These are phyloP conservation scores for Okamejei kenojei DNA, from an alignment of 2,797 vertebrate genomes.

Conservation along the genomic window DNA sequence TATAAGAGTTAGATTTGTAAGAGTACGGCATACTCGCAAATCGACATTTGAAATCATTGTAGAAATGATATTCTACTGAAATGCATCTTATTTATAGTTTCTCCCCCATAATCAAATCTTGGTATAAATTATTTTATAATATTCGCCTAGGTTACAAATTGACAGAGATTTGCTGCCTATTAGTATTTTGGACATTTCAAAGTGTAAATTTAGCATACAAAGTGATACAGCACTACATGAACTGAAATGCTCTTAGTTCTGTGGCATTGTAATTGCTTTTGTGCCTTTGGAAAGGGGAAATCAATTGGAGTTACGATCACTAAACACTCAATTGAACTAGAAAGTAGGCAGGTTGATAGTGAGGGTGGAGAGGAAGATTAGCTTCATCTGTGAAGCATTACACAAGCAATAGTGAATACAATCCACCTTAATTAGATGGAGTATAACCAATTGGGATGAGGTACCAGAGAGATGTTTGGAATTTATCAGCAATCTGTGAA, in stretches of 20 bases:
- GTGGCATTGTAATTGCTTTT: background rate
- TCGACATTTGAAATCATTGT: background rate
- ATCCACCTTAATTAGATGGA: no score
- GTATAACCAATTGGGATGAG: no score
- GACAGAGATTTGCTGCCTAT: background rate
- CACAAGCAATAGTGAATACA: no score
- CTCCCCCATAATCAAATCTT: background rate
- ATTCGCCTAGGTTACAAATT: background rate
- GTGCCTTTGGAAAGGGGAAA: background rate
- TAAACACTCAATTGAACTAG: background rate
- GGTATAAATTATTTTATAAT: background rate
- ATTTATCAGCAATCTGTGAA: no score
- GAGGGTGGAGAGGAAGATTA: background rate
- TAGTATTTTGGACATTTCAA: no score
- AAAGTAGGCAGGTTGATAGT: background rate
- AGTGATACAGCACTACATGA: background rate
- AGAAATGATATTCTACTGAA: background rate
- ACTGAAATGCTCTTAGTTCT: background rate
- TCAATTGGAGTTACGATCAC: background rate
- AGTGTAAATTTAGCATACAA: background rate
- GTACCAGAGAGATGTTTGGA: no score
- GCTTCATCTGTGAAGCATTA: no score
- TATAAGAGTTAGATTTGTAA: background rate
- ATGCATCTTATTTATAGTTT: background rate
- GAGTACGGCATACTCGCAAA: background rate